Percentiles rank a stretch among this genome's conserved stretches.
Conservation (phyloP, 2,113 vertebrate genomes). For the Sinocyclocheilus maitianheensis region DNA sequence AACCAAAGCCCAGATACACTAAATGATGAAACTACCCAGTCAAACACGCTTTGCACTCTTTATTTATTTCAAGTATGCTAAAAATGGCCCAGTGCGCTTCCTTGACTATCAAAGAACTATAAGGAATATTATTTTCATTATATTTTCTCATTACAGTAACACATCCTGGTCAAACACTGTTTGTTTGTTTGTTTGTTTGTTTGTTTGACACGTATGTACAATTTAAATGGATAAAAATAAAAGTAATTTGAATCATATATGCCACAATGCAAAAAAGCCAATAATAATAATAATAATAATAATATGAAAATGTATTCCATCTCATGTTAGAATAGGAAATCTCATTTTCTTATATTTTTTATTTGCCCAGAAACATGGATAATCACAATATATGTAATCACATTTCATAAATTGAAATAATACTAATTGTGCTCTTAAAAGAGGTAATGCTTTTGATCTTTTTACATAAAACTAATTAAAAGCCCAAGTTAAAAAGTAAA, state of each 20-base stretch:
- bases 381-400: background rate
- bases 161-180: background rate
- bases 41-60: background rate
- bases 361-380: no score
- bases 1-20: conserved; percentile 11
- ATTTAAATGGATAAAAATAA: no score
- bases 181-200: no score
- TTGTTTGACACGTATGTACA: background rate
- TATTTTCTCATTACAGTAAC: background rate
- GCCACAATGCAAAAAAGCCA: no score
- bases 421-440: background rate
- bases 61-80: background rate
- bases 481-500: conserved; percentile 68
- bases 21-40: conserved; percentile 17
- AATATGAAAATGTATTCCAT: background rate
- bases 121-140: background rate
- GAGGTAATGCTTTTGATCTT: background rate
- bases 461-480: background rate
- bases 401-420: background rate
- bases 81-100: background rate
- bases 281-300: no score
- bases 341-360: no score
- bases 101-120: background rate
- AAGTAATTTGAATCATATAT: no score
- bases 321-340: background rate